Percentiles rank a stretch among this genome's conserved stretches.
These are phyloP conservation scores for Trypoxylus dichotomus DNA, from an alignment of 1,140 invertebrate genomes.

Conservation along the genomic window DNA sequence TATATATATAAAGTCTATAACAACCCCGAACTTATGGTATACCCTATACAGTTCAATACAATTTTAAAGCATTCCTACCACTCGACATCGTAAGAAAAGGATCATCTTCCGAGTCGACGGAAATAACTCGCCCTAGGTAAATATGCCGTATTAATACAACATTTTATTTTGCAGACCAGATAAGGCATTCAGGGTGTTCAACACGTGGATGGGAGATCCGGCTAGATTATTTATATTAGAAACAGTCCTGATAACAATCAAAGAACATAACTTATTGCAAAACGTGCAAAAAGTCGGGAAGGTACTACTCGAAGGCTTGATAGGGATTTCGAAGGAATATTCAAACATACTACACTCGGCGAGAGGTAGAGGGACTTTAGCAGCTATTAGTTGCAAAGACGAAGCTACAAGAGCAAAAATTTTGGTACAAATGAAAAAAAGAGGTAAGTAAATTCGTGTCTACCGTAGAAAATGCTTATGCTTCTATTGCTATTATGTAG, in stretches of 20 bases:
- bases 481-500: constrained; percentile 55
- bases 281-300: constrained; percentile 78
- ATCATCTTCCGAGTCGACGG: too few species aligned
- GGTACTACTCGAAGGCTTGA: constrained; percentile 73
- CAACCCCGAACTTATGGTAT: too few species aligned
- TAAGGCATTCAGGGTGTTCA: constrained; percentile 91
- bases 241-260: constrained; percentile 82
- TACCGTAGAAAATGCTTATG: not conserved
- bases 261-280: constrained; percentile 78
- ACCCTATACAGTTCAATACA: too few species aligned
- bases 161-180: constrained; percentile 62
- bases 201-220: constrained; percentile 99
- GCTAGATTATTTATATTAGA: constrained; percentile 89
- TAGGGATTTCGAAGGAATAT: constrained; percentile 72
- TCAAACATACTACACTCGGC: constrained; percentile 74
- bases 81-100: too few species aligned
- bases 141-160: too few species aligned
- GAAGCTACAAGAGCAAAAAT: constrained; percentile 74
- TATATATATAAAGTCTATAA: too few species aligned
- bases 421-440: constrained; percentile 70
- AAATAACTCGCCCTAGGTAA: too few species aligned
- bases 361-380: constrained; percentile 89
- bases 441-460: constrained; percentile 62
- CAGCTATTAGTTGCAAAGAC: constrained; percentile 77
- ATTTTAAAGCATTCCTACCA: too few species aligned